These are phyloP conservation scores for Zoanthus gigantus DNA, from an alignment of 92 coral and sea anemone genomes.

Conservation along the genomic window DNA sequence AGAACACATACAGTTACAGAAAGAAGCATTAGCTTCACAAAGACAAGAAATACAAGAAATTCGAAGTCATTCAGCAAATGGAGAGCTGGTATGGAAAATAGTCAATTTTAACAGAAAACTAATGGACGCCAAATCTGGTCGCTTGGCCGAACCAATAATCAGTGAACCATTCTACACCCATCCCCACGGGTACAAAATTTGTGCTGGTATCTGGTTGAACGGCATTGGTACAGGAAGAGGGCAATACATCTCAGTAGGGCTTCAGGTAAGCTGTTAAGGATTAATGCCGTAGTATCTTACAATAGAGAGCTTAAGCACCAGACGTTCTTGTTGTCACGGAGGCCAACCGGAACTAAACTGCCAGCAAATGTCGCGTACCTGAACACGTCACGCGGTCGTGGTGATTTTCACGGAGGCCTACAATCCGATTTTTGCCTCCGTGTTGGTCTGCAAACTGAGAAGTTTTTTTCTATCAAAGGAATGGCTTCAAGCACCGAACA, in stretches of 20 bases:
- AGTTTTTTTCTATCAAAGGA: too few relatives aligned
- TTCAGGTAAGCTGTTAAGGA: conserved; percentile 76
- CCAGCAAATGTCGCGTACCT: too few relatives aligned
- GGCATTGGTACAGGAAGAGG: conserved; percentile 99
- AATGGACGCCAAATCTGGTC: conserved; percentile 91
- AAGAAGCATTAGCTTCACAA: conserved; percentile 84
- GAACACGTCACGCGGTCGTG: too few relatives aligned
- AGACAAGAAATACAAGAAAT: conserved; percentile 86
- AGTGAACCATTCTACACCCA: conserved; percentile 98
- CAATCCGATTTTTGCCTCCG: too few relatives aligned
- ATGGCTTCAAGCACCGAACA: too few relatives aligned
- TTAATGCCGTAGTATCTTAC: too few relatives aligned
- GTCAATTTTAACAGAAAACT: conserved; percentile 80
- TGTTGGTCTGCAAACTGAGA: too few relatives aligned
- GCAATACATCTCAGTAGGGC: conserved; percentile 91
- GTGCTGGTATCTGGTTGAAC: conserved; percentile 98
- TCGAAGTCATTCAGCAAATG: conserved; percentile 89
- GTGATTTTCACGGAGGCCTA: too few relatives aligned
- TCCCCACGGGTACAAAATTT: conserved; percentile 98
- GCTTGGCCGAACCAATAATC: conserved; percentile 91
- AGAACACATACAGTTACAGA: conserved; percentile 94
- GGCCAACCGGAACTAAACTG: too few relatives aligned
- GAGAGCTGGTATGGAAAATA: conserved; percentile 93
- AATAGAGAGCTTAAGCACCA: background rate
- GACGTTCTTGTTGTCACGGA: too few relatives aligned